These are phyloP conservation scores for Virgularia gustaviana DNA, from an alignment of 92 coral and sea anemone species.

Conservation along the genomic window DNA sequence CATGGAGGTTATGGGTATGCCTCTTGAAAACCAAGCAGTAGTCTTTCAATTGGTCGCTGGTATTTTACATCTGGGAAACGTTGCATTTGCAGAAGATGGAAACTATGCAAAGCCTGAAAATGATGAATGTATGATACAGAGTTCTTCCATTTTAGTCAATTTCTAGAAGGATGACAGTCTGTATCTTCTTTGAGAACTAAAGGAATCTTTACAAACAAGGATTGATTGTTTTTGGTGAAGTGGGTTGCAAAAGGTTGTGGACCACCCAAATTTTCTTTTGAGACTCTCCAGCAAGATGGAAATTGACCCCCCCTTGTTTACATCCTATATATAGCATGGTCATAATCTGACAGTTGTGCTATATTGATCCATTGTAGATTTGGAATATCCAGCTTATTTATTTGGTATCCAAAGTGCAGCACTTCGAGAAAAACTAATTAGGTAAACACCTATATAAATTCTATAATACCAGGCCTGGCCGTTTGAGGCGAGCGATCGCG, in stretches of 20 bases:
- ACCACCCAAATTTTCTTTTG: too few relatives aligned
- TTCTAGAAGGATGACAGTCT: neutral
- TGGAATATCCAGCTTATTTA: conserved; percentile 82
- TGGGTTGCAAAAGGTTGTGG: too few relatives aligned
- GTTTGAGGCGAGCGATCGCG: neutral
- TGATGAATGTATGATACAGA: conserved; percentile 75
- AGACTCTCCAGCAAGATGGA: too few relatives aligned
- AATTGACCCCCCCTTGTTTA: too few relatives aligned
- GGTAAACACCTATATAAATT: too few relatives aligned
- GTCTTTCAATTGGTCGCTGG: conserved; percentile 86
- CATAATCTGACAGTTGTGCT: too few relatives aligned
- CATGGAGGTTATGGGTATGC: conserved; percentile 95
- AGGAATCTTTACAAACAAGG: neutral
- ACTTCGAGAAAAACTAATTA: conserved; percentile 79
- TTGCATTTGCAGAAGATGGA: conserved; percentile 81
- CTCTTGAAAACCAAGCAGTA: conserved; percentile 86
- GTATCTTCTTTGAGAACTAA: neutral
- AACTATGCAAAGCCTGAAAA: conserved; percentile 89
- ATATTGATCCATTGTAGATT: conserved; percentile 47
- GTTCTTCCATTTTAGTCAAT: neutral
- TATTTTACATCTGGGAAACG: conserved; percentile 86
- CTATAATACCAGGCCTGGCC: too few relatives aligned
- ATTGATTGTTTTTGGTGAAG: too few relatives aligned
- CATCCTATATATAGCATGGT: too few relatives aligned
- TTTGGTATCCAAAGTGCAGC: conserved; percentile 66